Evolutionary conservation across 2,888 invertebrate species (phyloP).

Genomic region (Sympetrum striolatum): DNA sequence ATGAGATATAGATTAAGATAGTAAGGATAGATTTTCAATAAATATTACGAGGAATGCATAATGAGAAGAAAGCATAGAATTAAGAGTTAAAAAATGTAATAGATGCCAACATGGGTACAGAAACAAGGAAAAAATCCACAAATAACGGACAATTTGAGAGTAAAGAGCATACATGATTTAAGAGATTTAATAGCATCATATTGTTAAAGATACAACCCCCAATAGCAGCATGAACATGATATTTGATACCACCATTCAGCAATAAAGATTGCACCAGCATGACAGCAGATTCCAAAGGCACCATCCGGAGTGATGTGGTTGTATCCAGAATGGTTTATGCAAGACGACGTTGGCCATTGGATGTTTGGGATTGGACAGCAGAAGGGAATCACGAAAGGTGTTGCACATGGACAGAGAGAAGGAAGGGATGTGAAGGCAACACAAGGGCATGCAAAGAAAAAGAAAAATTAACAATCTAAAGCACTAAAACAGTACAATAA

Average conservation of each 20-base stretch:
- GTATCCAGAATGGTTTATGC: background rate
- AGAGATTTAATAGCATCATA: too few relatives aligned
- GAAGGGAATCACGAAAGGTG: conserved; percentile 43
- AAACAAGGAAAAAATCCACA: background rate
- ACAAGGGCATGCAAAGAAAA: conserved; percentile 44
- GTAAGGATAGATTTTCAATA: background rate
- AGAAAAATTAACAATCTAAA: background rate
- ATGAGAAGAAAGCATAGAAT: too few relatives aligned
- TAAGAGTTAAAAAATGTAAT: background rate
- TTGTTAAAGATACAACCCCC: background rate
- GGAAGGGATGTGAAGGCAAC: conserved; percentile 22
- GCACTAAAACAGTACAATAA: background rate
- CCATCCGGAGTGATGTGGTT: background rate
- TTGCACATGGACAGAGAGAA: conserved; percentile 45
- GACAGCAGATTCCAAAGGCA: conserved; percentile 13
- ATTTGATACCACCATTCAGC: conserved; percentile 27
- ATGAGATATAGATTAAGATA: background rate
- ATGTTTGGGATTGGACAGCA: background rate
- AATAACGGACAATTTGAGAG: too few relatives aligned
- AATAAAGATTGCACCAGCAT: background rate
- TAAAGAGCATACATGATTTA: background rate
- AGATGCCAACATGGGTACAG: background rate
- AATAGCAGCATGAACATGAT: background rate
- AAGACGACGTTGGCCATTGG: conserved; percentile 6
- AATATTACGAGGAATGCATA: background rate